Conservation (phyloP, 1,140 invertebrate species). For the Pomacea maculata region DNA sequence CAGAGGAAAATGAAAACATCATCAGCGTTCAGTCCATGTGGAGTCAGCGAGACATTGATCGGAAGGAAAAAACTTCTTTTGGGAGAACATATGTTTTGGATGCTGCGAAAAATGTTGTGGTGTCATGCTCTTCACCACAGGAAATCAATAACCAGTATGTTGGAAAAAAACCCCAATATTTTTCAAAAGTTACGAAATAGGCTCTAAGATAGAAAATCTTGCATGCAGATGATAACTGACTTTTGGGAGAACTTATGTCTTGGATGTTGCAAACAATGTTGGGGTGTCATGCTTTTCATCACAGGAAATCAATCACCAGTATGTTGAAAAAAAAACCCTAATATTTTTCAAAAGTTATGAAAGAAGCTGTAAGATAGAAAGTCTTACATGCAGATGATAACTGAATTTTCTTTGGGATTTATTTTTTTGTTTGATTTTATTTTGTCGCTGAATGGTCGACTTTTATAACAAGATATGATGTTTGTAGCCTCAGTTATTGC, state of each 20-base stretch:
- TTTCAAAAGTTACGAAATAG: too few species aligned
- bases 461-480: too few species aligned
- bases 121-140: conserved; percentile 17
- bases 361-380: too few species aligned
- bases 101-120: conserved; percentile 14
- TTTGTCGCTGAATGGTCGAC: too few species aligned
- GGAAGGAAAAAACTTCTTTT: conserved; percentile 49
- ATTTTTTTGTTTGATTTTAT: too few species aligned
- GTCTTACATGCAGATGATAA: too few species aligned
- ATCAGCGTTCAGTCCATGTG: conserved; percentile 4
- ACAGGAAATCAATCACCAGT: conserved; percentile 37
- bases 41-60: conserved; percentile 50
- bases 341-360: too few species aligned
- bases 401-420: too few species aligned
- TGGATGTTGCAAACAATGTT: conserved; percentile 23
- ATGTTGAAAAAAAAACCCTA: not conserved
- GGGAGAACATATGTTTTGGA: conserved; percentile 35
- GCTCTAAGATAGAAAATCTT: too few species aligned
- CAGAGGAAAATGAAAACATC: not conserved
- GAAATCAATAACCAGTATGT: conserved; percentile 38
- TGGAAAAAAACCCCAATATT: not conserved
- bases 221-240: too few species aligned
- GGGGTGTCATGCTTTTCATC: conserved; percentile 16
- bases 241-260: conserved; percentile 28
- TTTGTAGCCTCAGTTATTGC: too few species aligned